Evolutionary conservation across 1,140 invertebrate species (phyloP), one percentile per base, ranked within the genome.

Genomic region (Oedothorax gibbosus): DNA sequence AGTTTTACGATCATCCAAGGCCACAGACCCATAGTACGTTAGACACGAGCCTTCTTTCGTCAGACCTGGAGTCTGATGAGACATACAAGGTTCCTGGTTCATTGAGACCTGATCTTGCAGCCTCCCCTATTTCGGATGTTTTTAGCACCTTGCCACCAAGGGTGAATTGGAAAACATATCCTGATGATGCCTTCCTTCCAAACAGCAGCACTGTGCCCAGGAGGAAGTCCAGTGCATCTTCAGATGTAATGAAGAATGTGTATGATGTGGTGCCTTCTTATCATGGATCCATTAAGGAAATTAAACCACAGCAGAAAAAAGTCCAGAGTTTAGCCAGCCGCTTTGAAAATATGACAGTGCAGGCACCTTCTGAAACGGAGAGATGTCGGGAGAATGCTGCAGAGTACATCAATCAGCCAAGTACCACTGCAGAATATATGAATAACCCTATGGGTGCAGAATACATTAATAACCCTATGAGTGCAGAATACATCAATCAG

Each of bases 121-220:
- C 8, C 15, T 65, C 49, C 12, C 66, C 53, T 15, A 66, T 54
- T 9, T 64, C 18, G 69, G 66, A 85, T n/a, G 53, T 60, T 10
- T 77, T 77, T 64, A 62, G 20, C 53, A 71, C 85, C 50, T 64
- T 86, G 89, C 89, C 89, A 86, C 90, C 79, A 73, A 89, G 21
- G 66, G 91, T 92, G 7, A 92, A 92, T 86, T 92, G 92, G 92
- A 90, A 92, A 57, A 92, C 92, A 18, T 92, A 92, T 88, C 92
- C 92, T 4, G 64, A 79, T n/a, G 86, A 85, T 15, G 56, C 66
- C 18, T 75, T 82, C 20, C 85, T 86, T 21, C 85, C 85, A 18
- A 62, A 2, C 53, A 69, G 54, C 14, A 85, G 83, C 35, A 85
- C 83, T 11, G 18, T 85, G 14, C 83, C 83, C 20, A 77, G 83